phyloP scores from a whole-genome alignment of 2,797 vertebrate genomes.

The Siniperca undulata region DNA sequence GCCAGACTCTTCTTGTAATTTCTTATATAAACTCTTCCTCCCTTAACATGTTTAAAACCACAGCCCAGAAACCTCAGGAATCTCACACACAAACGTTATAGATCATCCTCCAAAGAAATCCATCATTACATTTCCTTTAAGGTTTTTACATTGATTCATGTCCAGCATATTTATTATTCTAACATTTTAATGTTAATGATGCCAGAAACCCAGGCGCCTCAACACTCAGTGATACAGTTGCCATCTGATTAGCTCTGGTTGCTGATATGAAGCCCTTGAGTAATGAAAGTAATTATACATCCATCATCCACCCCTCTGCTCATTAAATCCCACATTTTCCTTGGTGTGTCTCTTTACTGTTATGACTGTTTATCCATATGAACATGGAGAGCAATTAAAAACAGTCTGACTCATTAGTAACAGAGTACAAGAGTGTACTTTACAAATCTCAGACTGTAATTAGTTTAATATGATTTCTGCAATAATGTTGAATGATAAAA shows the following conservation, averaged over 20 bases:
- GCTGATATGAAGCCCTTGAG: conserved; percentile 33
- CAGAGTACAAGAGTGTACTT: conserved; percentile 27
- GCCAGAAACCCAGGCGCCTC: conserved; percentile 43
- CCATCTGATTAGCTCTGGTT: conserved; percentile 34
- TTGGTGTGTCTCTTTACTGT: conserved; percentile 39
- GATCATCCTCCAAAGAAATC: conserved; percentile 35
- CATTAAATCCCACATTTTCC: conserved; percentile 41
- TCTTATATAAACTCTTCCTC: conserved; percentile 43
- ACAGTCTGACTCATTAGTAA: conserved; percentile 34
- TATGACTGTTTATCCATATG: conserved; percentile 32
- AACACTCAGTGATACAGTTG: conserved; percentile 7
- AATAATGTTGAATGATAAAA: neutral
- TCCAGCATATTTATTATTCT: conserved; percentile 38
- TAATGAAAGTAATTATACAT: conserved; percentile 36
- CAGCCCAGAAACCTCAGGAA: conserved; percentile 29
- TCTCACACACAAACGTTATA: conserved; percentile 22
- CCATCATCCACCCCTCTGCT: conserved; percentile 34
- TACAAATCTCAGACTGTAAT: neutral
- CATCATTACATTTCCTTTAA: conserved; percentile 27
- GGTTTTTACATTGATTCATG: conserved; percentile 25
- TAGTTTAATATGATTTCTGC: neutral
- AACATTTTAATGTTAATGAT: conserved; percentile 28
- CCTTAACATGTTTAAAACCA: conserved; percentile 45
- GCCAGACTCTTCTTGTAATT: conserved; percentile 46
- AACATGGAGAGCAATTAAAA: conserved; percentile 41